These are phyloP conservation scores for Chesias legatella DNA, from an alignment of 2,888 invertebrate genomes.

Conservation along the genomic window DNA sequence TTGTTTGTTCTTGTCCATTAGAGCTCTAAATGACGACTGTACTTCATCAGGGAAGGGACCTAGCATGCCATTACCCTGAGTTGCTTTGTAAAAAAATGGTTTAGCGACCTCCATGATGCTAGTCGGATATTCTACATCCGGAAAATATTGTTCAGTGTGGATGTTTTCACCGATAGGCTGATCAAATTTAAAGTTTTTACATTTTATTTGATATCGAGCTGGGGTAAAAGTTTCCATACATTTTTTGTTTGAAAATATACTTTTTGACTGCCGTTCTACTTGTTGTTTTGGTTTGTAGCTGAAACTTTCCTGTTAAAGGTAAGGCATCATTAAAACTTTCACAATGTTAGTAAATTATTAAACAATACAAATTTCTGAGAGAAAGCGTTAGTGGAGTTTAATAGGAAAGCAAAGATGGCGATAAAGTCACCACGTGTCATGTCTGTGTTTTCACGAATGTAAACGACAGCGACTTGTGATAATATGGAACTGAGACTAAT, in stretches of 20 bases:
- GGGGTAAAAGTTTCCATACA: constrained; percentile 27
- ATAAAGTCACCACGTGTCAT: no score
- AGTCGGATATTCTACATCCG: constrained; percentile 44
- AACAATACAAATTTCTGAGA: neutral
- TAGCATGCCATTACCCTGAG: constrained; percentile 30
- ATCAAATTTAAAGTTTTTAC: constrained; percentile 24
- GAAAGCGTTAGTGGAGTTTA: no score
- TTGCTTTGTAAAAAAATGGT: constrained; percentile 47
- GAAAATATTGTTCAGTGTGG: constrained; percentile 36
- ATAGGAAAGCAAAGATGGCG: no score
- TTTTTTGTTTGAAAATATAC: constrained; percentile 27
- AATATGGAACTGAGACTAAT: no score
- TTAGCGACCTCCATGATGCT: constrained; percentile 45
- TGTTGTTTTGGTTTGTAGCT: constrained; percentile 27
- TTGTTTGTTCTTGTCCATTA: constrained; percentile 13
- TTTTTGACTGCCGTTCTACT: constrained; percentile 17
- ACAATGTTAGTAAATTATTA: neutral
- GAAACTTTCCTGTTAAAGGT: constrained; percentile 30
- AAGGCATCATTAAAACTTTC: neutral
- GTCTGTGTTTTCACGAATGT: no score
- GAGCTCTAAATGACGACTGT: constrained; percentile 36
- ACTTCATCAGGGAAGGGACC: constrained; percentile 52
- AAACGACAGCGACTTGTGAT: no score
- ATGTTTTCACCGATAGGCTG: constrained; percentile 16
- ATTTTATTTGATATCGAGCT: constrained; percentile 30